Evolutionary conservation across 1,140 invertebrate species (phyloP).

Genomic region (Panagrolaimus sp.): DNA sequence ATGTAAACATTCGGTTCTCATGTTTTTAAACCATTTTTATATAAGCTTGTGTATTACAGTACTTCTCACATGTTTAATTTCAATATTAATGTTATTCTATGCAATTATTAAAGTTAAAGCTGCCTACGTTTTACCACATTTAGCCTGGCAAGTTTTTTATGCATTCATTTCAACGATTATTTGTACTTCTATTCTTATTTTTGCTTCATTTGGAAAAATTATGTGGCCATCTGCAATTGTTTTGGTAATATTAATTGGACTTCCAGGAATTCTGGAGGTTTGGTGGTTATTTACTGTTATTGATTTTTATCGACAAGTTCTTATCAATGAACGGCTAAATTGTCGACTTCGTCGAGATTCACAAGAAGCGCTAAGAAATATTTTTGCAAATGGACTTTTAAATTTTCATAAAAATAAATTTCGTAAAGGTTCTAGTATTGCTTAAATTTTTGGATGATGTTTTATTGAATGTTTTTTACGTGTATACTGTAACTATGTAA

Average conservation of each 20-base stretch:
- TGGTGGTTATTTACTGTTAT: background rate
- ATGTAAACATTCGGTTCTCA: too few species aligned
- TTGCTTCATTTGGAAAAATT: background rate
- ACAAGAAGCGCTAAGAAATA: background rate
- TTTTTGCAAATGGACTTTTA: background rate
- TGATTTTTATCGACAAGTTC: constrained; percentile 9
- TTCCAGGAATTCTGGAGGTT: background rate
- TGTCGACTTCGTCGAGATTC: background rate
- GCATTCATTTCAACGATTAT: background rate
- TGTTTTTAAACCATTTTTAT: too few species aligned
- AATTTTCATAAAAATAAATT: constrained; percentile 8
- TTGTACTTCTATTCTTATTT: background rate
- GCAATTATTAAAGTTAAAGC: constrained; percentile 7
- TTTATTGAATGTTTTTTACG: too few species aligned
- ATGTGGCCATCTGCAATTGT: constrained; percentile 8
- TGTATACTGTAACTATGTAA: too few species aligned
- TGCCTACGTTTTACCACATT: background rate
- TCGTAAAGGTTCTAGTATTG: too few species aligned
- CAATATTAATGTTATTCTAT: background rate
- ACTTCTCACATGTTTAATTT: background rate
- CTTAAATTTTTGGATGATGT: too few species aligned
- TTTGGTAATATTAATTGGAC: background rate
- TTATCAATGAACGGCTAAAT: constrained; percentile 7
- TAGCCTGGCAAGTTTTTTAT: background rate
- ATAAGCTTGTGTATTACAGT: background rate